These are phyloP conservation scores for Corapipo altera DNA, from an alignment of 2,113 vertebrate genomes.

Conservation along the genomic window DNA sequence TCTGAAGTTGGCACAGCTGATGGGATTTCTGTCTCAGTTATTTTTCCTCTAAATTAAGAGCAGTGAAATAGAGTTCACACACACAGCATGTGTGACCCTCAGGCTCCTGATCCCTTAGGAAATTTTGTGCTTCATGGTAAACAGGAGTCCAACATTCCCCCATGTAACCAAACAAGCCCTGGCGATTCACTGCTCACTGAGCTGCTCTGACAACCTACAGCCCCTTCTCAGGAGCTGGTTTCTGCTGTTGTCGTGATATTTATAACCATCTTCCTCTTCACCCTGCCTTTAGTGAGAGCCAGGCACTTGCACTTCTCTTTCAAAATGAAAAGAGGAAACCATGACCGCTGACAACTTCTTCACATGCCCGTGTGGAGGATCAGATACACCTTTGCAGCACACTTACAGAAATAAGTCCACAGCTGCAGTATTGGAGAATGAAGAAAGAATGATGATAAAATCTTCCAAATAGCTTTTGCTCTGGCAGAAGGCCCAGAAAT, in stretches of 20 bases:
- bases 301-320: neutral
- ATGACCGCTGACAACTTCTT: neutral
- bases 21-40: neutral
- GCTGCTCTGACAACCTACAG: neutral
- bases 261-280: neutral
- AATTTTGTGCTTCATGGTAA: neutral
- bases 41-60: neutral
- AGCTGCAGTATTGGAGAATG: neutral
- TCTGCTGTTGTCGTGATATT: neutral
- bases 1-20: neutral
- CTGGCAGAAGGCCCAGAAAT: constrained; percentile 42
- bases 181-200: fast-evolving
- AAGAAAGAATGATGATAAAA: neutral
- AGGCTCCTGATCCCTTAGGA: neutral
- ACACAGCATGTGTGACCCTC: fast-evolving
- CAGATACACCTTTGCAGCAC: neutral
- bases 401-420: neutral
- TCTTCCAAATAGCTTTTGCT: constrained; percentile 21
- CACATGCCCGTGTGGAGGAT: neutral
- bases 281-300: neutral
- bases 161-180: neutral
- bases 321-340: neutral
- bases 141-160: neutral
- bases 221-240: neutral
- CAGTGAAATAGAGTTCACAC: neutral